Conservation (phyloP, 2,113 vertebrate species). For the Cyanoderma ruficeps region DNA sequence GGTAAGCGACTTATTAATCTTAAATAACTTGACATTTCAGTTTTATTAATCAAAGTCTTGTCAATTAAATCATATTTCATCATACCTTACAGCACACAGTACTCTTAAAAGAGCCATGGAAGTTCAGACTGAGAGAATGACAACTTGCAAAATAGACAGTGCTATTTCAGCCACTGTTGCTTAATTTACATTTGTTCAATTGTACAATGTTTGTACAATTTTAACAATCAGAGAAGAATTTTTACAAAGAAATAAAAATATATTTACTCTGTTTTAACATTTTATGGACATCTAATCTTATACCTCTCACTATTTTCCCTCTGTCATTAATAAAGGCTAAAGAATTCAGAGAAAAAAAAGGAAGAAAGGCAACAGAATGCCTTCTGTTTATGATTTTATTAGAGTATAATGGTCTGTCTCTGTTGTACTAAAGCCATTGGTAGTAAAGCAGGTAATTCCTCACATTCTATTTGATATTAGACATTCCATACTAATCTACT, state of each 20-base stretch:
- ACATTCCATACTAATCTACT: not conserved
- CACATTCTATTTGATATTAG: not conserved
- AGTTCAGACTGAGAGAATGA: not conserved
- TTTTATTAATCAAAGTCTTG: constrained; percentile 10
- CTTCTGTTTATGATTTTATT: not conserved
- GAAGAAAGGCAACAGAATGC: not conserved
- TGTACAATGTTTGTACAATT: not conserved
- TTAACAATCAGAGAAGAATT: not conserved
- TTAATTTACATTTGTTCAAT: not conserved
- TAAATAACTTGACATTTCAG: constrained; percentile 28
- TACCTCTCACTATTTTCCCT: not conserved
- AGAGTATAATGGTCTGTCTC: not conserved
- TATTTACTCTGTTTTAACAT: not conserved
- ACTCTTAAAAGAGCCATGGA: not conserved
- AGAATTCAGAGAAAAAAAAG: not conserved
- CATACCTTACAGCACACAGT: not conserved
- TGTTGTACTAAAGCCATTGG: not conserved
- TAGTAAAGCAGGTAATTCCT: not conserved
- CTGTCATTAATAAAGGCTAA: not conserved
- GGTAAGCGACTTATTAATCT: not conserved
- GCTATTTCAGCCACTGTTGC: not conserved
- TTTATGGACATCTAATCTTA: not conserved
- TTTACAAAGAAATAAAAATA: not conserved
- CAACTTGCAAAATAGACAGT: not conserved
- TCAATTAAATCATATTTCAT: constrained; percentile 5